phyloP scores from a whole-genome alignment of 2,797 vertebrate species.

The Oreonectes daqikongensis region DNA sequence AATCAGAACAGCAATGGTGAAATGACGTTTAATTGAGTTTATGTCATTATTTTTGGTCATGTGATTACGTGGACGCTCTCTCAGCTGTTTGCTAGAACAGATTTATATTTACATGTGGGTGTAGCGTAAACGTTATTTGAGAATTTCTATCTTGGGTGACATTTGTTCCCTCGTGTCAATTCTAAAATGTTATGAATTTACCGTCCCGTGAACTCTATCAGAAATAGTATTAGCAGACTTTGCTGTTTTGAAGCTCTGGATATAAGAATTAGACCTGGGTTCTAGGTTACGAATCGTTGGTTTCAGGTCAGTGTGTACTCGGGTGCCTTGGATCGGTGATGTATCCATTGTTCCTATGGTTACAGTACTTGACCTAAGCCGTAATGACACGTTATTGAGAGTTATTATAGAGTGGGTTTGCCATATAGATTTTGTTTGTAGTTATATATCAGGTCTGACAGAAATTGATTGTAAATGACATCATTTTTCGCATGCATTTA shows the following conservation, averaged over 20 bases:
- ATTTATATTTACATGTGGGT: conserved; percentile 4
- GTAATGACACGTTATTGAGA: conserved; percentile 52
- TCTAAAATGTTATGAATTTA: conserved; percentile 7
- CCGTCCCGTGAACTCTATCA: background rate
- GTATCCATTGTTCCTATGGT: conserved; percentile 67
- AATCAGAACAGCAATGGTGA: conserved; percentile 44
- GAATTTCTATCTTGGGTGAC: background rate
- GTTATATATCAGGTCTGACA: background rate
- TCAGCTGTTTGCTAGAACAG: background rate
- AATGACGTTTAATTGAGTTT: conserved; percentile 40
- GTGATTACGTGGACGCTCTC: conserved; percentile 11
- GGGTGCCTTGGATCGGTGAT: conserved; percentile 52
- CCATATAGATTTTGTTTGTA: conserved; percentile 12
- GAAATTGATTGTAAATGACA: background rate
- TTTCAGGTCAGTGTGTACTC: conserved; percentile 3
- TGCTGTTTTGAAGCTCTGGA: background rate
- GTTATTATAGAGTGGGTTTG: background rate
- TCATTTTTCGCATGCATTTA: background rate
- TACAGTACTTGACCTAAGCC: conserved; percentile 53
- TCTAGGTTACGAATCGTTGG: background rate
- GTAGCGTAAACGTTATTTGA: background rate
- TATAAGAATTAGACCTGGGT: background rate
- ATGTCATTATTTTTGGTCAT: conserved; percentile 4
- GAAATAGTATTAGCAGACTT: background rate
- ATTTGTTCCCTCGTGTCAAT: background rate